phyloP scores from a whole-genome alignment of 2,113 vertebrate species.

The Syngnathus scovelli region DNA sequence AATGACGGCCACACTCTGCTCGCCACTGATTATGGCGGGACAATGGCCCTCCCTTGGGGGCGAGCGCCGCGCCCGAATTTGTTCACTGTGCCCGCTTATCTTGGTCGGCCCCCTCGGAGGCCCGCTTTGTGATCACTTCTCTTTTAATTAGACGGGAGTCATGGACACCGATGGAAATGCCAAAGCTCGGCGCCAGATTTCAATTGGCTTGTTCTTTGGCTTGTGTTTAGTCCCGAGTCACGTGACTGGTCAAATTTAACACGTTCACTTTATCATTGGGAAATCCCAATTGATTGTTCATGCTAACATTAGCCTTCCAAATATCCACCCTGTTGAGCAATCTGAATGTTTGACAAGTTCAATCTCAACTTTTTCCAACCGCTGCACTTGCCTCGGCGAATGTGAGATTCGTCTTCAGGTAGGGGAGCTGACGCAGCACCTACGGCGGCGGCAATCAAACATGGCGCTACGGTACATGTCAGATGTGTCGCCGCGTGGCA shows the following conservation, averaged over 20 bases:
- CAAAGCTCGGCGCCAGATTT: not conserved
- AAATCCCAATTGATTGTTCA: too few species aligned
- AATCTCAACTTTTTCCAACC: too few species aligned
- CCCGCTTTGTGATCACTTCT: slow-evolving; percentile 65
- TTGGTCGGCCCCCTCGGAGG: slow-evolving; percentile 50
- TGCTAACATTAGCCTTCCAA: too few species aligned
- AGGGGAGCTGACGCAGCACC: slow-evolving; percentile 44
- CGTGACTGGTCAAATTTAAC: too few species aligned
- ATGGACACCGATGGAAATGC: not conserved
- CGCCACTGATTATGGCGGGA: slow-evolving; percentile 65
- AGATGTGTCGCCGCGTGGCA: slow-evolving; percentile 26
- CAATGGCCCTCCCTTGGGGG: slow-evolving; percentile 46
- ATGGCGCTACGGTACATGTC: slow-evolving; percentile 33
- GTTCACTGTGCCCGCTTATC: slow-evolving; percentile 68
- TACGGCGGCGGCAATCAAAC: slow-evolving; percentile 42
- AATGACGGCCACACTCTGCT: slow-evolving; percentile 58
- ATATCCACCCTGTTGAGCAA: too few species aligned
- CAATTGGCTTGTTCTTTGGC: too few species aligned
- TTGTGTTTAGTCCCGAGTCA: too few species aligned
- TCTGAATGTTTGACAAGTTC: too few species aligned
- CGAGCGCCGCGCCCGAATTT: slow-evolving; percentile 55
- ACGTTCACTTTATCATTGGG: too few species aligned
- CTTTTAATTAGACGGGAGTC: slow-evolving; percentile 14
- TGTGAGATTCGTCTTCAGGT: not conserved
- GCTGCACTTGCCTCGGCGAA: too few species aligned